Evolutionary conservation across 2,888 invertebrate species (phyloP).

Genomic region (Agonopterix arenella): DNA sequence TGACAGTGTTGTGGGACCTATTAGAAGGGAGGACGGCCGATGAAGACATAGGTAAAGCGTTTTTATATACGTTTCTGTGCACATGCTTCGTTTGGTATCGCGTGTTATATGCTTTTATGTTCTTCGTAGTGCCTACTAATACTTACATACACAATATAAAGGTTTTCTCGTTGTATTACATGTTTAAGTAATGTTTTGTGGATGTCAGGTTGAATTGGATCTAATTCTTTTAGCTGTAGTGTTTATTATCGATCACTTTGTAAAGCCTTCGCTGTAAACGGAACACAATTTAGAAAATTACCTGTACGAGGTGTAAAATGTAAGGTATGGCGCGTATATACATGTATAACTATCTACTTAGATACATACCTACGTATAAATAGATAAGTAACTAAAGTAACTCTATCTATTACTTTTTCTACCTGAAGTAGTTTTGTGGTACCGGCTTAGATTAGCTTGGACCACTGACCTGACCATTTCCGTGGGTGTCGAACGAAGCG

Average conservation of each 20-base stretch:
- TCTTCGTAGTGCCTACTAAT: too few relatives aligned
- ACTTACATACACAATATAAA: too few relatives aligned
- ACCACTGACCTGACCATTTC: too few relatives aligned
- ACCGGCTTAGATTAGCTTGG: too few relatives aligned
- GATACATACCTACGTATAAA: too few relatives aligned
- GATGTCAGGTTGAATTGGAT: neutral
- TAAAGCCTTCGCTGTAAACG: neutral
- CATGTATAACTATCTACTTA: too few relatives aligned
- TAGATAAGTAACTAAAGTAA: too few relatives aligned
- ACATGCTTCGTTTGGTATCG: neutral
- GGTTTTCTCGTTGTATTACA: too few relatives aligned
- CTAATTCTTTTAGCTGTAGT: neutral
- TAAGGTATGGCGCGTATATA: neutral
- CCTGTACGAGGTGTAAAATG: neutral
- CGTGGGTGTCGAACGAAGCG: too few relatives aligned
- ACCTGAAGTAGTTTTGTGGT: too few relatives aligned
- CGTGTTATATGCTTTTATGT: constrained; percentile 1
- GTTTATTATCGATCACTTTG: constrained; percentile 6
- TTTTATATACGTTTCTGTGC: neutral
- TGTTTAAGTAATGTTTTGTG: too few relatives aligned
- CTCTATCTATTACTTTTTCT: too few relatives aligned
- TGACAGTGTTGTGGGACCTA: neutral
- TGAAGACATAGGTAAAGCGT: neutral
- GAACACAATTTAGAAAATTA: constrained; percentile 3
- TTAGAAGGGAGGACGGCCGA: neutral